phyloP scores from a whole-genome alignment of 2,113 vertebrate species.

The Rhabdomys dilectus region DNA sequence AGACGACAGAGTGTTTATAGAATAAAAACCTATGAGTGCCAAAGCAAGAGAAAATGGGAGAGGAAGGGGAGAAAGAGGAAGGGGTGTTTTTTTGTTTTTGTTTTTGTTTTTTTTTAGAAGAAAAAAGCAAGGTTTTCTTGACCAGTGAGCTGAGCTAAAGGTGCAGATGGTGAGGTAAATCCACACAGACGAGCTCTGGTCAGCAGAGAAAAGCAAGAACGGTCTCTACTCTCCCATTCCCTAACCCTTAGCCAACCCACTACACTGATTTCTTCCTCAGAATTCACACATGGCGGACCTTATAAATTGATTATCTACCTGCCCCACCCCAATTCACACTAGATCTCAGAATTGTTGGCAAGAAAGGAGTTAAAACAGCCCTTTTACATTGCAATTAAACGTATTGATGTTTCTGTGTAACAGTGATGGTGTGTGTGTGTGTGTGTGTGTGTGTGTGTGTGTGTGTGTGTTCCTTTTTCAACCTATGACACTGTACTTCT shows the following conservation, averaged over 20 bases:
- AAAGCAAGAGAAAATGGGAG: slow-evolving; percentile 79
- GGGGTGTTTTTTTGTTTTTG: neutral
- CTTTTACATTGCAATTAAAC: neutral
- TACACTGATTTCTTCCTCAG: neutral
- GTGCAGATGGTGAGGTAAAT: neutral
- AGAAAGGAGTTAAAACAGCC: neutral
- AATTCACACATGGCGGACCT: neutral
- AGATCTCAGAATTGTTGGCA: neutral
- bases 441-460: neutral
- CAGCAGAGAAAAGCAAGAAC: neutral
- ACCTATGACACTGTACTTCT: neutral
- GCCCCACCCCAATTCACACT: neutral
- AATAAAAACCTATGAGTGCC: slow-evolving; percentile 77
- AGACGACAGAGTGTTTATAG: slow-evolving; percentile 79
- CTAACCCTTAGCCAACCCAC: neutral
- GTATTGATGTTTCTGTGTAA: neutral
- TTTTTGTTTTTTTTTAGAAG: neutral
- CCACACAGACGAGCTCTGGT: neutral
- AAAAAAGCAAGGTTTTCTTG: slow-evolving; percentile 39
- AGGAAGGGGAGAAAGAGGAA: slow-evolving; percentile 17
- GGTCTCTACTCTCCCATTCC: too few relatives aligned
- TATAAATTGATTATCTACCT: neutral
- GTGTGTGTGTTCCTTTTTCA: neutral
- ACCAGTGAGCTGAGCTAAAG: neutral
- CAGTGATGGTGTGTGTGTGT: neutral